A percentile compares a stretch with the other conserved stretches of the same genome.
Conservation (phyloP, 2,113 vertebrate genomes). For the Dicaeum eximium region DNA sequence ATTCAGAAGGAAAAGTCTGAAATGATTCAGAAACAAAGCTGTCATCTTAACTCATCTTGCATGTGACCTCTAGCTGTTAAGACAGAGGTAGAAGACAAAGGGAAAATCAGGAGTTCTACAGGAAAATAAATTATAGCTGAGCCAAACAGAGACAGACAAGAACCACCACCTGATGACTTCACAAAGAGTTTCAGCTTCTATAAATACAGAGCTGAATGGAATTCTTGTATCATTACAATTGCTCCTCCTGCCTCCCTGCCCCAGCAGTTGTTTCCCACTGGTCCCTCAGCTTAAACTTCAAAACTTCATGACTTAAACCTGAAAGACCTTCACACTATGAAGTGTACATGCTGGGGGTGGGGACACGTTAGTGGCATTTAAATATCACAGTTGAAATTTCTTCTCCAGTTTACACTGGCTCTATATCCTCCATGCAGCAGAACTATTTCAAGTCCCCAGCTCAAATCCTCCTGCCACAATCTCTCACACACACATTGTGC, state of each 20-base stretch:
- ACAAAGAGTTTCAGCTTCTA: not conserved
- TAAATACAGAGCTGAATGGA: not conserved
- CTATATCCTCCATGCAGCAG: rapidly evolving
- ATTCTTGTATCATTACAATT: rapidly evolving
- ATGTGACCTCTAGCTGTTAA: not conserved
- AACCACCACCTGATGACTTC: not conserved
- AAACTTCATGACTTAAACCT: not conserved
- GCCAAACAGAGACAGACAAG: not conserved
- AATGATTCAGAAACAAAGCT: not conserved
- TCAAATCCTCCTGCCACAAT: not conserved
- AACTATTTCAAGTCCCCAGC: not conserved
- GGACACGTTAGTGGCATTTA: not conserved
- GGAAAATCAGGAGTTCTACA: not conserved
- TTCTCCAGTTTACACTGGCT: not conserved
- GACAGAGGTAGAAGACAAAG: not conserved
- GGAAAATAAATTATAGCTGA: not conserved
- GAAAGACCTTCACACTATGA: not conserved
- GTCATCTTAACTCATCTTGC: not conserved
- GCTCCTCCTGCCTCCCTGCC: not conserved
- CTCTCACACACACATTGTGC: not conserved
- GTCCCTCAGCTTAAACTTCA: not conserved
- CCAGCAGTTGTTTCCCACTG: not conserved
- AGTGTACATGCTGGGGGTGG: not conserved
- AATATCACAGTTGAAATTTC: not conserved
- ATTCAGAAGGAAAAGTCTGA: not conserved